Base-by-base conservation (phyloP, 2,113 vertebrate species). In the Entomyzon cyanotis region DNA sequence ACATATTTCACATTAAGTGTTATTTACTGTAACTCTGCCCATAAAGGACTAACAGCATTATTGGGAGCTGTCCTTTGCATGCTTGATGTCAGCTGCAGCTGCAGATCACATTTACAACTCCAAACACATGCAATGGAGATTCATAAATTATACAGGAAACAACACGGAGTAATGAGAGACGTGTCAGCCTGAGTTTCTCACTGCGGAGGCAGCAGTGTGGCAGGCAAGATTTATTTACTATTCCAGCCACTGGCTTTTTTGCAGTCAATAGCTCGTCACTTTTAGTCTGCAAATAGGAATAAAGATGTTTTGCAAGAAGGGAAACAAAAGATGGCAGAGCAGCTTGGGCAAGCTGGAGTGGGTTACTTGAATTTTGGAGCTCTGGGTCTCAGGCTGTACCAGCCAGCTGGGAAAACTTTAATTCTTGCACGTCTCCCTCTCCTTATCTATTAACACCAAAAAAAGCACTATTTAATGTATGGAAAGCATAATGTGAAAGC, bases 171-270 rank as follows among this genome's bases (percentile, higher is more conserved):
- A 93, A 93, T 49, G 90, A 92, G 74, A 77, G 64, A 77, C 3
- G 6, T 83, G 88, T 88, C 90, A 80, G 70, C 71, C 85, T 75
- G 5, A 55, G 75, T 70, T 93, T 80, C 88, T 90, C 70, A 33
- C 85, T 85, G 64, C n/a, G 27, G 75, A 86, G 83, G 93, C 71
- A 85, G 78, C 25, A 3, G 37, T 12, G 46, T 85, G 71, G 58
- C 81, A 58, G 17, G 30, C 65, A 62, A 87, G 87, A 91, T 95
- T 92, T 95, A 93, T 95, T 93, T 90, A 90, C 92, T 90, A 25
- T 47, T 64, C 85, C 71, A 88, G 84, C 42, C 68, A 50, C 71
- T 83, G 82, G 39, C 73, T 91, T 70, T 56, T 63, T 53, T 49
- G 67, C 49, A 88, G 63, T 69, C 67, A 58, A 46, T 58, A 94